A percentile compares a stretch with the other conserved stretches of the same genome.
Evolutionary conservation across 2,113 vertebrate species (phyloP).

Genomic region (Thermophis baileyi): DNA sequence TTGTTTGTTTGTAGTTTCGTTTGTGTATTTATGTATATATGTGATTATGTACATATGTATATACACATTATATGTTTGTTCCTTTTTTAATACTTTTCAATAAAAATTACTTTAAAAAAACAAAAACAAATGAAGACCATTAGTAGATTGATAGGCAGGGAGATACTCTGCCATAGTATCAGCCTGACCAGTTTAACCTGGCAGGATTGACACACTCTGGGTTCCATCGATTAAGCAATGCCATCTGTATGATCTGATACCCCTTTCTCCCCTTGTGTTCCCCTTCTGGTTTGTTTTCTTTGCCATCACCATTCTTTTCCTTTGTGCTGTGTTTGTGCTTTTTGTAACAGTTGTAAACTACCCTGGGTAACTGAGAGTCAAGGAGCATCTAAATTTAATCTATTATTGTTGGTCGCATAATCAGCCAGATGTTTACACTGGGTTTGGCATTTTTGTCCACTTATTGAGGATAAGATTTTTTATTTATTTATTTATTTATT

Average conservation of each 20-base stretch:
- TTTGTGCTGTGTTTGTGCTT: background rate
- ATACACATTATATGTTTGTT: too few species aligned
- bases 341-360: background rate
- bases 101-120: too few species aligned
- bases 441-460: too few species aligned
- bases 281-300: background rate
- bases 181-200: background rate
- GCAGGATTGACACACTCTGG: background rate
- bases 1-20: too few species aligned
- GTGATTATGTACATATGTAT: too few species aligned
- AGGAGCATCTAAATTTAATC: background rate
- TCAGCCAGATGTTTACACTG: too few species aligned
- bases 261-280: background rate
- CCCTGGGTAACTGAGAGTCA: background rate
- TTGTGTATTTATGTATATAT: too few species aligned
- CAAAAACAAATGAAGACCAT: background rate
- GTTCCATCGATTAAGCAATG: background rate
- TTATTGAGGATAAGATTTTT: too few species aligned
- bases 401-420: background rate
- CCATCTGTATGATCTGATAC: background rate
- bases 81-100: too few species aligned
- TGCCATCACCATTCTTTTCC: background rate
- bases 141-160: background rate
- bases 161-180: background rate
- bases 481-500: too few species aligned